phyloP scores from a whole-genome alignment of 2,113 vertebrate species.

The Apteryx owenii region DNA sequence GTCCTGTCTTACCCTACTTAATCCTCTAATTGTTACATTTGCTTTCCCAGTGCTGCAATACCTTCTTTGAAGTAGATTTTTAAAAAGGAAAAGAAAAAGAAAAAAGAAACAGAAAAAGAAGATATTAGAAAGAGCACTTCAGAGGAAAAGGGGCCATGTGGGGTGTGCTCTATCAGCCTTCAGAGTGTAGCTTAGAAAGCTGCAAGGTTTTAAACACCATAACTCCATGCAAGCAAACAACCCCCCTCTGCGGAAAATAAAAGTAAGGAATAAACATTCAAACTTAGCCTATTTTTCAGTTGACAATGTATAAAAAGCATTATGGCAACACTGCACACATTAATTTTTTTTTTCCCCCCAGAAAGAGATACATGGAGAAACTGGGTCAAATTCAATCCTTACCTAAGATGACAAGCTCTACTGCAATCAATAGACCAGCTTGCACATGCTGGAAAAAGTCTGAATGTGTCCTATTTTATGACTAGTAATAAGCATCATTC shows the following conservation, averaged over 20 bases:
- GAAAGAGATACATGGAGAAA: not conserved
- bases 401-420: not conserved
- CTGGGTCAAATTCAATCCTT: not conserved
- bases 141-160: not conserved
- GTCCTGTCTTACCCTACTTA: not conserved
- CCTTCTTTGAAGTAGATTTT: not conserved
- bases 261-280: not conserved
- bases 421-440: not conserved
- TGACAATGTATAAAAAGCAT: not conserved
- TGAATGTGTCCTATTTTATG: not conserved
- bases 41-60: not conserved
- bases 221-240: not conserved
- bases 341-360: not conserved
- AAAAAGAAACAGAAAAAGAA: not conserved
- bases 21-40: not conserved
- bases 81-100: not conserved
- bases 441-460: not conserved
- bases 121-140: not conserved
- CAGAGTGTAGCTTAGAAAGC: not conserved
- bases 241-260: not conserved
- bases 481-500: not conserved
- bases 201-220: not conserved
- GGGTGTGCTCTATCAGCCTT: not conserved
- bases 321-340: not conserved
- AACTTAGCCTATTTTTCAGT: not conserved